Base-by-base conservation (phyloP, 1,140 invertebrate species). In the Drosophila simulans region DNA sequence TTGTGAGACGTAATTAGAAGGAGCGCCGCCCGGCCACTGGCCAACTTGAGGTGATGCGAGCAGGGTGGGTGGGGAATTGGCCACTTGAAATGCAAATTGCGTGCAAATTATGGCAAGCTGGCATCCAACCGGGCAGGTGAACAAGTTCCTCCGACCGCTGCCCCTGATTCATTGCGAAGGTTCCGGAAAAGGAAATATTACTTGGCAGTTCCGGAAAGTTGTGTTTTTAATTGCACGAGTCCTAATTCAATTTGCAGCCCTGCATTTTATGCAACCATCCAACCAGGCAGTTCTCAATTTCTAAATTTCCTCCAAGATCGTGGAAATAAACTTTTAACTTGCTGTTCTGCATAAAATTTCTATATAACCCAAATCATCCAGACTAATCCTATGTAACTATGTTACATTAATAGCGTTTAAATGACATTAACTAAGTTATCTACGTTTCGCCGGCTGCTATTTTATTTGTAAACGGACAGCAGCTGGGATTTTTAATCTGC, bases 1-100 rank as follows among this genome's bases (percentile, higher is more conserved):
- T 76, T 76, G 57, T 68, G 64, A 58, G 72, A 58, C 63, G 84
- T 88, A 88, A 88, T 89, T 88, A 88, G 84, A 89, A 88, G 82
- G 58, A 37, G 42, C 45, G 51, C 31, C 48, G 51, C 37, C 56
- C 48, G 42, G 37, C 53, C 37, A 53, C 60, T 65, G 48, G 60
- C 69, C 71, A 76, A 76, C 71, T 65, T 48, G 46, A 66, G 71
- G 51, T 54, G 48, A 8, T 31, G 37, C 71, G 37, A 15, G 20
- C 35, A 22, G 69, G 17, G 40, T 25, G 46, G 56, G 8, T 2
- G 43, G 53, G 68, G 51, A 78, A 82, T 88, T 73, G 83, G 76
- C 83, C 84, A 88, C 84, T 88, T 89, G 79, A 88, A 83, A 88
- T 88, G 83, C 84, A 88, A 88, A 88, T 88, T 89, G 83, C 84